Evolutionary conservation across 1,140 invertebrate genomes (phyloP).

Genomic region (Apis florea): DNA sequence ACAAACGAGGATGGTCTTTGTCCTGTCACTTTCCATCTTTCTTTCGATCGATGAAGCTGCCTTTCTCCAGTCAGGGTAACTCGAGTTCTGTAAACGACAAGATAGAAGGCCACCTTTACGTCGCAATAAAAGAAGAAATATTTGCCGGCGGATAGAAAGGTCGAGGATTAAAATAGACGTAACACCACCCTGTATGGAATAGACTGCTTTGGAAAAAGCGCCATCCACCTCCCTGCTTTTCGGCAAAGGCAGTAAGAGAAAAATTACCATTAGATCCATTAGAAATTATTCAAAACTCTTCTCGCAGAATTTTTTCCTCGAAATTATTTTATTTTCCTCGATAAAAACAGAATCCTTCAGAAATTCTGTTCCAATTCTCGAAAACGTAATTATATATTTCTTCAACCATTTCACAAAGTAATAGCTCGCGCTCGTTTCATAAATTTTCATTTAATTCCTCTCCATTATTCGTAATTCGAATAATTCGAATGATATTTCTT

Average conservation of each 20-base stretch:
- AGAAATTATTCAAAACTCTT: background rate
- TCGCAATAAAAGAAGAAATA: slow-evolving; percentile 18
- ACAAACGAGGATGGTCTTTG: background rate
- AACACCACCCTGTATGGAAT: background rate
- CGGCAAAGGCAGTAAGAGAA: no score
- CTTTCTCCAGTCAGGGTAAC: background rate
- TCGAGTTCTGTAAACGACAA: slow-evolving; percentile 8
- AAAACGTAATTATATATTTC: no score
- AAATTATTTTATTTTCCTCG: background rate
- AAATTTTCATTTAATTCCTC: background rate
- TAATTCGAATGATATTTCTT: background rate
- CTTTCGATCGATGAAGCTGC: slow-evolving; percentile 13
- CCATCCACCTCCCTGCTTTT: background rate
- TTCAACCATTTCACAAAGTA: no score
- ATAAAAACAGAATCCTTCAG: background rate
- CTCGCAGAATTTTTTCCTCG: background rate
- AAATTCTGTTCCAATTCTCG: background rate
- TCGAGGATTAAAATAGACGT: slow-evolving; percentile 36
- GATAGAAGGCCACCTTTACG: slow-evolving; percentile 12
- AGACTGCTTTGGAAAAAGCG: background rate
- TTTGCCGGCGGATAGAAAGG: slow-evolving; percentile 17
- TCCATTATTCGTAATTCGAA: no score
- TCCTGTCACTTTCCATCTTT: slow-evolving; percentile 12
- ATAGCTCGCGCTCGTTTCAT: no score
- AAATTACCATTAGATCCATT: background rate